Evolutionary conservation across 1,140 invertebrate species (phyloP), one percentile per base, ranked within the genome.

Genomic region (Penaeus indicus): DNA sequence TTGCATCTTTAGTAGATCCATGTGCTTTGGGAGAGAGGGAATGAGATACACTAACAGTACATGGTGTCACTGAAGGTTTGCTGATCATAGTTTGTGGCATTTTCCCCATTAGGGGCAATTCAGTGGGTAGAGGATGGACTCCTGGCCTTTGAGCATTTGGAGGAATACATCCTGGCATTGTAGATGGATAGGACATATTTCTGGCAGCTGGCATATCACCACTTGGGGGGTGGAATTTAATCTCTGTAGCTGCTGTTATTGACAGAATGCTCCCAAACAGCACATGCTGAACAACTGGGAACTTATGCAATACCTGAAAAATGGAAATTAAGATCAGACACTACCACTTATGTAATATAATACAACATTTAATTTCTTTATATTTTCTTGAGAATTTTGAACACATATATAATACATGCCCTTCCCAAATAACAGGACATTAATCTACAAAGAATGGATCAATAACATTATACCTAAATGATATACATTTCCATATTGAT

Each of bases 281-380:
- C 69, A 99, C 96, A 93, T 99, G 99, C 93, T 99, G 99, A 83
- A 99, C 96, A 0, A 99, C 97, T 10, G 99, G 99, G 93, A 98
- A 99, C 93, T 99, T 99, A 89, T 80, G 90, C 11, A 92, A 78
- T 60, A 90, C 80, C 90, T 91, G 83, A 47, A 84, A 85, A 61
- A 22, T 42, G 61, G 54, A 25, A 82, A 83, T 27, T n/a, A 69
- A 42, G 47, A 27, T 25, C 60, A 62, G 60, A 13, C 27, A 25
- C 54, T 25, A 16, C 5, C 27, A 27, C 8, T 18, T 27, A 83
- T 63, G 18, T 18, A 25, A 32, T 18, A 32, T 7, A 60, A 25
- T 25, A 67, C 1, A 25, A 32, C 2, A 32, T 32, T 32, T 42
- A 42, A 42, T 42, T 42, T 42, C 38, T 42, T 7, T 4, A 42